These are phyloP conservation scores for Coptodon bakossiorum DNA, from an alignment of 2,113 vertebrate species.

Conservation along the genomic window DNA sequence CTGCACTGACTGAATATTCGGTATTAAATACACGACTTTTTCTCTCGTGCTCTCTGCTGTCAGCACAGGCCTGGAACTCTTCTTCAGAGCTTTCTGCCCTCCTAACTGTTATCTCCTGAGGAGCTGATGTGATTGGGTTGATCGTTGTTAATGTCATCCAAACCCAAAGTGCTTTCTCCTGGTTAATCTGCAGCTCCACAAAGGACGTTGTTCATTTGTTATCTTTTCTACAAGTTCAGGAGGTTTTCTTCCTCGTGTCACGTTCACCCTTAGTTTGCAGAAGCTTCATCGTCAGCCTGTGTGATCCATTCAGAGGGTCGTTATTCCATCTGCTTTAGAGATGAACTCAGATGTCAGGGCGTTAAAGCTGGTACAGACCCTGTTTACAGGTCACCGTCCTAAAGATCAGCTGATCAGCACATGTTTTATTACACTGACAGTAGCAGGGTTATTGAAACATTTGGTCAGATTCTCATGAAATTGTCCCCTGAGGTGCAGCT, in stretches of 20 bases:
- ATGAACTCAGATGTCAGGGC: rapidly evolving
- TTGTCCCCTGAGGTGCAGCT: rapidly evolving
- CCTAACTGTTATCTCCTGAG: background rate
- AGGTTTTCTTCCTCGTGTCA: background rate
- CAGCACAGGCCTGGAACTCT: background rate
- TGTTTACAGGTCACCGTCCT: rapidly evolving
- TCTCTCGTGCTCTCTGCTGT: background rate
- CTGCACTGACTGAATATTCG: background rate
- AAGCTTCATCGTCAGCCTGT: background rate
- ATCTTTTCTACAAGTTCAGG: background rate
- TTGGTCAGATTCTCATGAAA: background rate
- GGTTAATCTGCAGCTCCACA: rapidly evolving
- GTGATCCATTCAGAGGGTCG: rapidly evolving
- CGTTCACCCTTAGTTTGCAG: background rate
- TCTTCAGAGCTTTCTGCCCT: background rate
- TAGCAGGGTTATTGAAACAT: background rate
- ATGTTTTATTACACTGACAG: rapidly evolving
- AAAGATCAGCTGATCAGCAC: background rate
- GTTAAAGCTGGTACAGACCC: background rate
- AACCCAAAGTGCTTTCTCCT: background rate
- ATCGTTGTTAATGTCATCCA: background rate
- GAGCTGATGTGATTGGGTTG: background rate
- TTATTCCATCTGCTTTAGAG: background rate
- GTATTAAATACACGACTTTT: background rate
- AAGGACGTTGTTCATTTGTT: rapidly evolving